These are phyloP conservation scores for Chelon auratus DNA, from an alignment of 2,797 vertebrate genomes.

Conservation along the genomic window DNA sequence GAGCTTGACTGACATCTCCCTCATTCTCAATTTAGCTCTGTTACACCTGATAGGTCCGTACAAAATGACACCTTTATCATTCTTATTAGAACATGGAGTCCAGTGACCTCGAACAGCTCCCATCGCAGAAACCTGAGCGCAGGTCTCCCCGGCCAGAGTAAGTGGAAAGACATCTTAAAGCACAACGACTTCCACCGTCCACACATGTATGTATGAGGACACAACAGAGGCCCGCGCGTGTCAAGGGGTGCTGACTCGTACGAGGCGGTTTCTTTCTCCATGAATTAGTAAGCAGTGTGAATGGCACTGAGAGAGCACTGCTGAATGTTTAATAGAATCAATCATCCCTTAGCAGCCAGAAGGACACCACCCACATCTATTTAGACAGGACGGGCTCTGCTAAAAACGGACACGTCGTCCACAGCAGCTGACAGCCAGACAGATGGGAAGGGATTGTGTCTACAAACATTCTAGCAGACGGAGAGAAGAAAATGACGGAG, in stretches of 20 bases:
- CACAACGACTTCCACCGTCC: not conserved
- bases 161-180: slow-evolving; percentile 5
- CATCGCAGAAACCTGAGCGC: not conserved
- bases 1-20: slow-evolving; percentile 19
- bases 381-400: slow-evolving; percentile 50
- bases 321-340: slow-evolving; percentile 77
- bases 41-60: not conserved
- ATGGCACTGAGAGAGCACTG: slow-evolving; percentile 55
- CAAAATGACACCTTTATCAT: slow-evolving; percentile 18
- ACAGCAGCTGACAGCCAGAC: slow-evolving; percentile 48
- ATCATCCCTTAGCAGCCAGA: slow-evolving; percentile 62
- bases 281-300: slow-evolving; percentile 73
- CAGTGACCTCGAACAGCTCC: slow-evolving; percentile 9
- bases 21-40: not conserved
- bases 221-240: slow-evolving; percentile 4
- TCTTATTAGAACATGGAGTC: slow-evolving; percentile 8
- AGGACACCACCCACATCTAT: slow-evolving; percentile 61
- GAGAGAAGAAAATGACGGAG: slow-evolving; percentile 25
- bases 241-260: slow-evolving; percentile 40
- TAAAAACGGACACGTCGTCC: slow-evolving; percentile 53
- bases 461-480: slow-evolving; percentile 28
- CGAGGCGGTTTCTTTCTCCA: slow-evolving; percentile 50
- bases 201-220: not conserved
- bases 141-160: not conserved
- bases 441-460: slow-evolving; percentile 40